A percentile compares a stretch with the other conserved stretches of the same genome.
Conservation (phyloP, 1,140 invertebrate genomes). For the Meloidogyne floridensis region DNA sequence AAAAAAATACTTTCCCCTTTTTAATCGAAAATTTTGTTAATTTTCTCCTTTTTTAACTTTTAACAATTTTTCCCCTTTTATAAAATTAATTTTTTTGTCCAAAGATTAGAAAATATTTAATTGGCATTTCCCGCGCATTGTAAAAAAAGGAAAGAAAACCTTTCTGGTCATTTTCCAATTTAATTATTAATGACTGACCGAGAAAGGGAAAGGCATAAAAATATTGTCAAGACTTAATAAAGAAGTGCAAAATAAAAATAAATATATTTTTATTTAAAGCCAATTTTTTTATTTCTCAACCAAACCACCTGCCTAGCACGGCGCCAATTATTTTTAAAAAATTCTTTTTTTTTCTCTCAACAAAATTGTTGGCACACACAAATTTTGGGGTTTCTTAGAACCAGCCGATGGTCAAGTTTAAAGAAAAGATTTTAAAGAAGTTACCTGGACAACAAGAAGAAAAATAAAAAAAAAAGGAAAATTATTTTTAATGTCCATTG, state of each 20-base stretch:
- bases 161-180: too few relatives aligned
- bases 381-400: constrained; percentile 20
- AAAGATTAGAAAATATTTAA: neutral
- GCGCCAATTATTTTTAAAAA: neutral
- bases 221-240: too few relatives aligned
- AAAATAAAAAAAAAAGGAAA: neutral
- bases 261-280: too few relatives aligned
- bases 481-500: constrained; percentile 8
- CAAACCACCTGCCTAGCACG: neutral
- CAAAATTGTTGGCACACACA: constrained; percentile 19
- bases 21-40: too few relatives aligned
- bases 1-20: too few relatives aligned
- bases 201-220: too few relatives aligned
- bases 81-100: neutral
- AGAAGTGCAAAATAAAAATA: too few relatives aligned
- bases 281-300: too few relatives aligned
- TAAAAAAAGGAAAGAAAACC: too few relatives aligned
- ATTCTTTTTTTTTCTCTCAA: neutral
- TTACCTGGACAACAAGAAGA: constrained; percentile 27
- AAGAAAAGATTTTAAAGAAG: neutral
- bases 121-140: neutral
- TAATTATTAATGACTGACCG: too few relatives aligned
- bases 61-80: neutral
- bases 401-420: neutral
- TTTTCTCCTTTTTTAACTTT: too few relatives aligned